A percentile compares a stretch with the other conserved stretches of the same genome.
Evolutionary conservation across 2,888 invertebrate genomes (phyloP).

Genomic region (Polia nebulosa): DNA sequence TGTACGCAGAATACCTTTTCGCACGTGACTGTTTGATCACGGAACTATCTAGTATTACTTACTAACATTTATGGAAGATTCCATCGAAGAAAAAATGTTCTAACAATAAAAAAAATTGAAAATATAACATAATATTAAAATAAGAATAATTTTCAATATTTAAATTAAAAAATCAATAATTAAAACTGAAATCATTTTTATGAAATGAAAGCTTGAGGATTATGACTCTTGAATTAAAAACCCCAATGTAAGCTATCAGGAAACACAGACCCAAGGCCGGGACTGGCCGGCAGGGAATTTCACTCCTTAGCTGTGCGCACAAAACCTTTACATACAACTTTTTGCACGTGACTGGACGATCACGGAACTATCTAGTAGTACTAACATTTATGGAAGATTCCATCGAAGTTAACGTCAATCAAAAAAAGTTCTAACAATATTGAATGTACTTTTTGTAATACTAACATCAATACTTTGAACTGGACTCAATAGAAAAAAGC

Average conservation of each 20-base stretch:
- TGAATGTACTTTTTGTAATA: conserved; percentile 26
- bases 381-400: conserved; percentile 24
- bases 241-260: neutral
- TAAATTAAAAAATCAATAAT: too few species aligned
- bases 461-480: neutral
- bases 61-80: conserved; percentile 24
- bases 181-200: too few species aligned
- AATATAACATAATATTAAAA: too few species aligned
- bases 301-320: neutral
- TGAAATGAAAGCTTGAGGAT: too few species aligned
- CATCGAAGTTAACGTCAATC: neutral
- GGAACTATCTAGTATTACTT: neutral
- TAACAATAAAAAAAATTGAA: too few species aligned
- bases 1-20: conserved; percentile 1
- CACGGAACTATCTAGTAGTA: neutral
- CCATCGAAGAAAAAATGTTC: neutral
- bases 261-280: too few species aligned
- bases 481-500: conserved; percentile 3
- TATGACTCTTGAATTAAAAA: neutral
- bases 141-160: too few species aligned
- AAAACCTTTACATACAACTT: conserved; percentile 2
- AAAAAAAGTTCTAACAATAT: conserved; percentile 1
- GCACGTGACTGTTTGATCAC: neutral
- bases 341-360: neutral
- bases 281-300: neutral